Base-by-base conservation (phyloP, 2,113 vertebrate genomes). In the Butorides virescens region DNA sequence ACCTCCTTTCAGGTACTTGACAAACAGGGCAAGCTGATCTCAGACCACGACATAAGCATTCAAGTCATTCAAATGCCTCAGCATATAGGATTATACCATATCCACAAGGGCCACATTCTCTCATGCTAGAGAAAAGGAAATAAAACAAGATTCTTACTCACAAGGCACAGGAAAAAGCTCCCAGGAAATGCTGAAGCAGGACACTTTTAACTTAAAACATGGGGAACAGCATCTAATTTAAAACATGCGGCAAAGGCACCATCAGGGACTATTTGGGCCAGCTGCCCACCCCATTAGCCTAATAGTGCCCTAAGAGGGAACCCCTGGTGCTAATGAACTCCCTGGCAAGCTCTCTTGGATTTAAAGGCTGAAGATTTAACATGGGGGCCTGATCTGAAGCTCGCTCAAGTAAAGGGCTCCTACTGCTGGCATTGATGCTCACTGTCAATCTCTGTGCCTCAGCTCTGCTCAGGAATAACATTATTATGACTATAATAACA, bases 31-130 rank as follows among this genome's bases (percentile, higher is more conserved):
- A 75, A 68, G 10, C 15, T 56, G 26, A 37, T 17, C 30, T 42
- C 55, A 75, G 10, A 56, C 21, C 23, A 56, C 1, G 1, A 39
- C 37, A 49, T 3, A 42, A 72, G 50, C 4, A 55, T 9, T 36
- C n/a, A 59, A 86, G n/a, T 21, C 18, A 58, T 5, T 36, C 22
- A 71, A 72, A 62, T 21, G 0, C 27, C 36, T 55, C 49, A 65
- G 49, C 17, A 65, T 9, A 72, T 2, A 75, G 5, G 15, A 44
- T 59, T 27, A 56, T 2, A 56, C 7, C 70, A 30, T 5, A 42
- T 3, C 0, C 22, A 76, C 5, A 6, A 23, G 0, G 5, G 2
- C 11, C 32, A 22, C 17, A 36, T 42, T 42, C 10, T 42, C 23
- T 18, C 16, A 29, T 2, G 1, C 9, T 61, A 37, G 4, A 88